These are phyloP conservation scores for Pseudotriccus pelzelni DNA, from an alignment of 2,797 vertebrate species.

Conservation along the genomic window DNA sequence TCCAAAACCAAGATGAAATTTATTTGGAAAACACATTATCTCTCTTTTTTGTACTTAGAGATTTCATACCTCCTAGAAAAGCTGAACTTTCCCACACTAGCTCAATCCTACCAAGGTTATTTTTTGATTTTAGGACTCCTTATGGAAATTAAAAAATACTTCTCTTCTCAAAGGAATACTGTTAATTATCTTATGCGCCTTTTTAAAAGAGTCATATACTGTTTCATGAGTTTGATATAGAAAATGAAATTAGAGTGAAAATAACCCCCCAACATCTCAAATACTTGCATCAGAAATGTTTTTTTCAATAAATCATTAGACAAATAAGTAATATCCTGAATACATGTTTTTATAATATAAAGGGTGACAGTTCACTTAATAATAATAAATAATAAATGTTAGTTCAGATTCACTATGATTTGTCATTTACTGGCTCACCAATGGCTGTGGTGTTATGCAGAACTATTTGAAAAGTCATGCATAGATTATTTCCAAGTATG, in stretches of 20 bases:
- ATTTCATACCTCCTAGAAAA: not conserved
- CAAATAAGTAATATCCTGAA: not conserved
- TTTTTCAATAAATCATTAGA: not conserved
- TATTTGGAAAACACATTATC: not conserved
- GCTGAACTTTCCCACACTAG: not conserved
- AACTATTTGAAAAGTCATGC: not conserved
- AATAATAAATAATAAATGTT: not conserved
- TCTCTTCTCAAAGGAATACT: not conserved
- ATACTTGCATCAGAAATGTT: not conserved
- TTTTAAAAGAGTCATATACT: not conserved
- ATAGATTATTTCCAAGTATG: not conserved
- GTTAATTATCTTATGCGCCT: not conserved
- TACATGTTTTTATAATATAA: not conserved
- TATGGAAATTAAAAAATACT: not conserved
- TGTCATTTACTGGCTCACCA: not conserved
- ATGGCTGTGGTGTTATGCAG: fast-evolving
- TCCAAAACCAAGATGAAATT: not conserved
- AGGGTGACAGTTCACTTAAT: not conserved
- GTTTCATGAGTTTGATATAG: not conserved
- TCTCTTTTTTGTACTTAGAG: not conserved
- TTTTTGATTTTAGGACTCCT: not conserved
- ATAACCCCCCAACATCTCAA: fast-evolving
- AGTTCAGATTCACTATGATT: not conserved
- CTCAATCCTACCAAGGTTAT: not conserved
- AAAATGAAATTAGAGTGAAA: not conserved